Conservation (phyloP, 2,797 vertebrate genomes). For the Enteromius paludinosus region DNA sequence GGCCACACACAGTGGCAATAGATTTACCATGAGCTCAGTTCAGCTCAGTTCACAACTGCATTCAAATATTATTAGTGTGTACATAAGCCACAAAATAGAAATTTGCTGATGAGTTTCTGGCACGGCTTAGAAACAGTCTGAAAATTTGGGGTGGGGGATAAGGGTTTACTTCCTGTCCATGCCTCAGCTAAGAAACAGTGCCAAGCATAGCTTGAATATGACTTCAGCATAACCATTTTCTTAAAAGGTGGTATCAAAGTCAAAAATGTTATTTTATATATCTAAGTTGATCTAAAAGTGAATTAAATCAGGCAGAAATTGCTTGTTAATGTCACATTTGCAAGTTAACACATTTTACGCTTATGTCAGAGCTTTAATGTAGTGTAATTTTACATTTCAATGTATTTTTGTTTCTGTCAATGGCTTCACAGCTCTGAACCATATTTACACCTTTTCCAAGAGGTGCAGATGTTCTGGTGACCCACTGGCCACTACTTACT, state of each 20-base stretch:
- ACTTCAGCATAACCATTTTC: neutral
- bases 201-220: neutral
- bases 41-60: slow-evolving; percentile 39
- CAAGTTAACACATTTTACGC: neutral
- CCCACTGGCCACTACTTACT: slow-evolving; percentile 68
- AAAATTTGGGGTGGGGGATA: neutral
- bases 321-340: neutral
- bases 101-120: slow-evolving; percentile 3
- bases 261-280: neutral
- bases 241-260: neutral
- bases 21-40: slow-evolving; percentile 41
- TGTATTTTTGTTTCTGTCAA: slow-evolving; percentile 42
- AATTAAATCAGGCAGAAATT: neutral
- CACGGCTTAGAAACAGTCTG: neutral
- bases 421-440: slow-evolving; percentile 38
- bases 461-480: slow-evolving; percentile 75
- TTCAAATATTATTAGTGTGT: slow-evolving; percentile 15
- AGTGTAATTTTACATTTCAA: neutral
- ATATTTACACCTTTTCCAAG: slow-evolving; percentile 59
- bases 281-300: neutral
- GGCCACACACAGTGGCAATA: slow-evolving; percentile 59
- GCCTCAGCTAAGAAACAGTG: neutral
- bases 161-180: neutral
- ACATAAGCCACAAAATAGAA: neutral
- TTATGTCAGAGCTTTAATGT: neutral